Base-by-base conservation (phyloP, 2,888 invertebrate genomes). In the Trileptium ribeirensis region DNA sequence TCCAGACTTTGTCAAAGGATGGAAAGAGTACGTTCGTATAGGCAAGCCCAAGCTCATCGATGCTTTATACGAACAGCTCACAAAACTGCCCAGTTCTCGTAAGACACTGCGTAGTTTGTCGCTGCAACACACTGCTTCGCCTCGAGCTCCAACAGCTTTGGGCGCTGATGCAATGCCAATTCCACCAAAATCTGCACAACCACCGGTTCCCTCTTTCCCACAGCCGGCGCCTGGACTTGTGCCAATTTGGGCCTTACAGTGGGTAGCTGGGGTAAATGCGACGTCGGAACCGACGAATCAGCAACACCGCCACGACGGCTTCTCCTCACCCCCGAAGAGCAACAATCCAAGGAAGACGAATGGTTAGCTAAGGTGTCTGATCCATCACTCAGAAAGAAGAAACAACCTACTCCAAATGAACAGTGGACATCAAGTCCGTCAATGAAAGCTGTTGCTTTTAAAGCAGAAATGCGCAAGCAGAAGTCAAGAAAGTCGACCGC, bases 41-140 rank as follows among this genome's bases (percentile, higher is more conserved):
- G 39, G 39, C 31, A 75, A 75, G 39, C 77, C 77, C 29, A 19
- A 37, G 39, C 77, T 75, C n/a, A 38, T 36, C n/a, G 77, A 75
- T 29, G 34, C 77, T 19, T 36, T 38, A 36, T 75, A 75, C 36
- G 77, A 75, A 38, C 37, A 24, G 8, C 37, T 75, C 33, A 38
- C 51, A 51, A 15, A 8, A 51, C 51, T 51, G 51, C 51, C 51
- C 8, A 51, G 51, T 51, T 24, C 51, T 15, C 51, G 51, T 24
- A 51, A 51, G 24, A 51, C 51, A 15, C 24, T 24, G 24, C 51
- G n/a, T n/a, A n/a, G n/a, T n/a, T n/a, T n/a, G n/a, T n/a, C n/a
- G n/a, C n/a, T n/a, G n/a, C n/a, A n/a, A n/a, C n/a, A n/a, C n/a
- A n/a, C n/a, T n/a, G n/a, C n/a, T n/a, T n/a, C n/a, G n/a, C n/a